Conservation (phyloP, 2,797 vertebrate species). For the Luscinia megarhynchos region DNA sequence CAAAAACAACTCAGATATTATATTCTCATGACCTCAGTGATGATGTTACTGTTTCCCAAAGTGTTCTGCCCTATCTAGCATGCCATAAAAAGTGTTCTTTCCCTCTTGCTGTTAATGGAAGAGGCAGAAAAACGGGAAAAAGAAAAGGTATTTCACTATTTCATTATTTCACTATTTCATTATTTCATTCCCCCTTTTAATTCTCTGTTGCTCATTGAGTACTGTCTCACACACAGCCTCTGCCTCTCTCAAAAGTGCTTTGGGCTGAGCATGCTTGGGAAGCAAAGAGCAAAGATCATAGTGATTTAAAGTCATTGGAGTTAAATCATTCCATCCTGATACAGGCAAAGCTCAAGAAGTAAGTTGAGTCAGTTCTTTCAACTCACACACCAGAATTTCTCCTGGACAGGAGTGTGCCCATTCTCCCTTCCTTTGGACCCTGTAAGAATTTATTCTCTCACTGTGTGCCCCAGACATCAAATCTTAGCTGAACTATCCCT, state of each 20-base stretch:
- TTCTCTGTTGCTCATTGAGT: background rate
- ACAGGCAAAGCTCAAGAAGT: background rate
- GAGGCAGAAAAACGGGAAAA: background rate
- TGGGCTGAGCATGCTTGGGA: background rate
- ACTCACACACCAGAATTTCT: background rate
- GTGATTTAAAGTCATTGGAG: background rate
- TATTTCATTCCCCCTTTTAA: background rate
- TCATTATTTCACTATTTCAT: background rate
- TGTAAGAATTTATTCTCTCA: background rate
- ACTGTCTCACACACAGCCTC: background rate
- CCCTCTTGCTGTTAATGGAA: background rate
- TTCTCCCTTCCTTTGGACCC: background rate
- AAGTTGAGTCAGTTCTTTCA: background rate
- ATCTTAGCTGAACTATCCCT: background rate
- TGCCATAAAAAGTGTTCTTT: background rate
- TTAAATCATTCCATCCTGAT: background rate
- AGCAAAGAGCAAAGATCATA: accelerated
- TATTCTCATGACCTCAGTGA: background rate
- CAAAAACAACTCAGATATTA: conserved; percentile 25
- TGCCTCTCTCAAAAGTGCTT: background rate
- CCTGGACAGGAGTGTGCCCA: background rate
- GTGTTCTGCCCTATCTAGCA: background rate
- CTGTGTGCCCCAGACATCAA: background rate
- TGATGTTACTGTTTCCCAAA: background rate
- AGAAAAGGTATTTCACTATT: background rate